Conservation (phyloP, 2,797 vertebrate species). For the Myotis findleyi region DNA sequence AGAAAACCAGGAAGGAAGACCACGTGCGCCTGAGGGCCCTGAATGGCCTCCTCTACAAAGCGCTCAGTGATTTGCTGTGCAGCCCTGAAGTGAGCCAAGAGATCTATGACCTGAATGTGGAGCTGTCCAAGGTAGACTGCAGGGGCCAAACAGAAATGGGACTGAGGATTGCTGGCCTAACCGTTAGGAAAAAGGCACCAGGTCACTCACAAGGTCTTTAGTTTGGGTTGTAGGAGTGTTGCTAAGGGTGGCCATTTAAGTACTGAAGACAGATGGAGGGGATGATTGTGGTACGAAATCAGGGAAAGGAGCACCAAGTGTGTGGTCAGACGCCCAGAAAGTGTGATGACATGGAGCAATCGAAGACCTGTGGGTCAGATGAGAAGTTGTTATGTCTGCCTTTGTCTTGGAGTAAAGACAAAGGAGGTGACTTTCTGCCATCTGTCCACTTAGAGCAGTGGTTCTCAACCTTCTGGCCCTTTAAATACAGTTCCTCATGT, state of each 20-base stretch:
- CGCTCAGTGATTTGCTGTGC: conserved; percentile 86
- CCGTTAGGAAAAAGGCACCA: too few relatives aligned
- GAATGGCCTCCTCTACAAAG: conserved; percentile 88
- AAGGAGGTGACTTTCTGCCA: not conserved
- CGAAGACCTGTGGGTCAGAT: not conserved
- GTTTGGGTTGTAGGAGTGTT: not conserved
- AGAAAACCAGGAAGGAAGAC: conserved; percentile 86
- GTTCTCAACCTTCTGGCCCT: too few relatives aligned
- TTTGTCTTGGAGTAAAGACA: not conserved
- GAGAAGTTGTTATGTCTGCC: fast-evolving
- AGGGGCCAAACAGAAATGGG: fast-evolving
- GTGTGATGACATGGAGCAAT: too few relatives aligned
- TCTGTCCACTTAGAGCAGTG: not conserved
- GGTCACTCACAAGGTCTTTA: not conserved
- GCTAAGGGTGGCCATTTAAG: not conserved
- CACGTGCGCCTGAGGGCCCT: conserved; percentile 85
- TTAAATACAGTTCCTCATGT: too few relatives aligned
- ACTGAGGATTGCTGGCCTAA: too few relatives aligned
- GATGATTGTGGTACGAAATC: fast-evolving
- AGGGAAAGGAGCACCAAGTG: not conserved
- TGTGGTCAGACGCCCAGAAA: fast-evolving
- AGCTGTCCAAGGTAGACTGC: conserved; percentile 87
- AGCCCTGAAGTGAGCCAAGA: conserved; percentile 89
- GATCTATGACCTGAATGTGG: conserved; percentile 86
- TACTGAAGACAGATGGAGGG: not conserved